phyloP scores from a whole-genome alignment of 2,797 vertebrate species.

The Myotis myotis region DNA sequence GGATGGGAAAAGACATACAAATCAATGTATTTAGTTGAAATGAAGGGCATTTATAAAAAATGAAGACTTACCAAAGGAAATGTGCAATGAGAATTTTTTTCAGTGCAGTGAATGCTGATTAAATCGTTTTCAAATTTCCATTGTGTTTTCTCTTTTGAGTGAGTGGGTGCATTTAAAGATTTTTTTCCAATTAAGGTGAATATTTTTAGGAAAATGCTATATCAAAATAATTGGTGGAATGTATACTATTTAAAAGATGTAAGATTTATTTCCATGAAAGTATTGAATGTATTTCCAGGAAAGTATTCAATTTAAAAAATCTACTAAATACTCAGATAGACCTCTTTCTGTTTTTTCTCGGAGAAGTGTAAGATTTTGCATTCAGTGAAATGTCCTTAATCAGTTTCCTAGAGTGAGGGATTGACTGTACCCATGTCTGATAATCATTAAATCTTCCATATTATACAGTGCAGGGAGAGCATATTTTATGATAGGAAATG shows the following conservation, averaged over 20 bases:
- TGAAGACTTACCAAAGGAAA: neutral
- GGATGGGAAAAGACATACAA: neutral
- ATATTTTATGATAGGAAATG: conserved; percentile 50
- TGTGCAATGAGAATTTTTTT: neutral
- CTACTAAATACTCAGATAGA: neutral
- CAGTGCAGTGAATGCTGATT: neutral
- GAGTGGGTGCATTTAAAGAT: neutral
- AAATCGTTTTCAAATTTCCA: neutral
- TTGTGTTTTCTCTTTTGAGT: neutral
- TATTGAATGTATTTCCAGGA: neutral
- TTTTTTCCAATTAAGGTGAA: neutral
- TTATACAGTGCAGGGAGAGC: conserved; percentile 19
- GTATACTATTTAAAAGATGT: neutral
- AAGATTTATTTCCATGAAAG: neutral
- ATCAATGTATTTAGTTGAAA: neutral
- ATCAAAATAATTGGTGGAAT: neutral
- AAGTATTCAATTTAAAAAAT: neutral
- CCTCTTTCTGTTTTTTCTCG: neutral
- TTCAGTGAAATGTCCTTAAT: conserved; percentile 25
- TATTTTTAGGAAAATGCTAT: neutral
- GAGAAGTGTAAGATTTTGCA: neutral
- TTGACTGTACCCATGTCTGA: neutral
- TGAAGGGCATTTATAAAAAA: neutral
- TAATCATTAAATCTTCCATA: conserved; percentile 19
- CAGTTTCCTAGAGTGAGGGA: neutral